Conservation (phyloP, 64 coral and sea anemone species). For the Porites lutea region DNA sequence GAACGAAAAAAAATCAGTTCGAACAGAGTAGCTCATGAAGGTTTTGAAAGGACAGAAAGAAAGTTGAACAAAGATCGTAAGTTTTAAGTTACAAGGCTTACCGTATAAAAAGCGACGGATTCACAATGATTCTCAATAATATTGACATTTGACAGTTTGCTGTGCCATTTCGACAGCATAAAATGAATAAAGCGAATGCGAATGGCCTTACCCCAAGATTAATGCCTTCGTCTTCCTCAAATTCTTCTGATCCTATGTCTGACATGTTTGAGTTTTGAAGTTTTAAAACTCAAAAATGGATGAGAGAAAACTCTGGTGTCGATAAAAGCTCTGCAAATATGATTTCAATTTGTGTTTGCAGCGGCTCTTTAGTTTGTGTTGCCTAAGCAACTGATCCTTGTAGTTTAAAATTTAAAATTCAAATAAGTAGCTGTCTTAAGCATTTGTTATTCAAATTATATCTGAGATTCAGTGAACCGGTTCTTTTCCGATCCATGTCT, state of each 20-base stretch:
- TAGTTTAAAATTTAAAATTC: conserved; percentile 74
- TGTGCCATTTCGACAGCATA: not conserved
- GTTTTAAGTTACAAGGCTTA: too few species aligned
- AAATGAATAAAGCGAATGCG: not conserved
- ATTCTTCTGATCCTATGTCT: conserved; percentile 96
- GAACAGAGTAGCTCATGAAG: too few species aligned
- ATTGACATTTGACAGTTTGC: not conserved
- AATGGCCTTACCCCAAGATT: conserved; percentile 90
- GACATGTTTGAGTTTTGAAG: conserved; percentile 69
- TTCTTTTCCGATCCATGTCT: too few species aligned
- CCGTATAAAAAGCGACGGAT: too few species aligned
- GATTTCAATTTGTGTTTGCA: conserved; percentile 45
- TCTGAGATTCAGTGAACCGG: too few species aligned
- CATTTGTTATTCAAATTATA: too few species aligned
- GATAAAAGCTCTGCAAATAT: conserved; percentile 44
- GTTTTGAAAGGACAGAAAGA: too few species aligned
- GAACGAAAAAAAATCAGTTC: too few species aligned
- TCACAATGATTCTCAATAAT: too few species aligned
- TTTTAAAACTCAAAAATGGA: conserved; percentile 8
- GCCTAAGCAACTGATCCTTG: conserved; percentile 54
- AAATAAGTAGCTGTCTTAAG: conserved; percentile 1
- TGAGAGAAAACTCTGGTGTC: not conserved
- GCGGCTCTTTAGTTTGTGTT: conserved; percentile 59
- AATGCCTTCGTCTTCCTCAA: conserved; percentile 94
- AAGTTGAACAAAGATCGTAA: too few species aligned